phyloP scores from a whole-genome alignment of 2,888 invertebrate genomes.

The Scaptomyza flava region DNA sequence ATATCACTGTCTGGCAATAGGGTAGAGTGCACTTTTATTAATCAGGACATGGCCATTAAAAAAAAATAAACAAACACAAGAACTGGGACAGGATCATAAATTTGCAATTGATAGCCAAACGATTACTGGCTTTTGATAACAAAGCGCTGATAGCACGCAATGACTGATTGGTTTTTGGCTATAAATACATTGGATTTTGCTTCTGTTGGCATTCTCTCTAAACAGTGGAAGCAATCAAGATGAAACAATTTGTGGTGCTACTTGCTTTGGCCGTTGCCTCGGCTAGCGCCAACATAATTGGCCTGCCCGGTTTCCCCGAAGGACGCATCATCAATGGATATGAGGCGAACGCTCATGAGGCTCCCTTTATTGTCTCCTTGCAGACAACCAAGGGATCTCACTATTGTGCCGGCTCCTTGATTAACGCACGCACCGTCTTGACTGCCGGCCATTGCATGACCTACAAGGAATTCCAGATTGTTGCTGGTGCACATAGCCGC shows the following conservation, averaged over 20 bases:
- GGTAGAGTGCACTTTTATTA: constrained; percentile 19
- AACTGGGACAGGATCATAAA: constrained; percentile 54
- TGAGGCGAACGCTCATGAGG: constrained; percentile 81
- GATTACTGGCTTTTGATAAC: constrained; percentile 42
- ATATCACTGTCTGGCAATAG: neutral
- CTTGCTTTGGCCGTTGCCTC: constrained; percentile 64
- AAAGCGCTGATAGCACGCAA: constrained; percentile 6
- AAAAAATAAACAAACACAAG: neutral
- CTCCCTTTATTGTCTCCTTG: constrained; percentile 84
- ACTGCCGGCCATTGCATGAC: constrained; percentile 83
- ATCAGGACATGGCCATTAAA: constrained; percentile 47
- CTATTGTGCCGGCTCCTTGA: constrained; percentile 84
- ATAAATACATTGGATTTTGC: constrained; percentile 46
- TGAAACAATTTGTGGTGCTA: constrained; percentile 71
- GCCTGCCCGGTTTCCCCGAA: constrained; percentile 66
- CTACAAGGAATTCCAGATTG: constrained; percentile 56
- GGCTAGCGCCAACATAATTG: constrained; percentile 53
- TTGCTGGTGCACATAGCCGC: constrained; percentile 83
- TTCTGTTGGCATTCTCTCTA: constrained; percentile 25
- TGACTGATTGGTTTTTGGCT: constrained; percentile 2
- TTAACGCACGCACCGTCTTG: constrained; percentile 74
- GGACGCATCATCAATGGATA: constrained; percentile 82
- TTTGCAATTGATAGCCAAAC: constrained; percentile 31
- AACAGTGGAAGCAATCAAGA: constrained; percentile 41
- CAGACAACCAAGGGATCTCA: constrained; percentile 49